phyloP scores from a whole-genome alignment of 2,888 invertebrate species.

The Trichopoda pennipes region DNA sequence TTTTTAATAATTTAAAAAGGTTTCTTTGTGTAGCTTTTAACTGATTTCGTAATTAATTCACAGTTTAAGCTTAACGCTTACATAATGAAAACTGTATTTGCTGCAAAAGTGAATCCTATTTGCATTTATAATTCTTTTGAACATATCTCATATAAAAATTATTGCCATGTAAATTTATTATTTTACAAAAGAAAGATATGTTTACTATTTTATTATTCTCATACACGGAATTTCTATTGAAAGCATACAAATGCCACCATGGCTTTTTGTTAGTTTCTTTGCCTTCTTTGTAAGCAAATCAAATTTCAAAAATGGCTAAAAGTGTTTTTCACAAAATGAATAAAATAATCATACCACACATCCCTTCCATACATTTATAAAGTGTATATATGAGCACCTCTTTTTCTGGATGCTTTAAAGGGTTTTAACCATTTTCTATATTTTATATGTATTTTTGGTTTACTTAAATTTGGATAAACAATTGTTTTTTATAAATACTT shows the following conservation, averaged over 20 bases:
- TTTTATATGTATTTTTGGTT: background rate
- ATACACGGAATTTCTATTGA: slow-evolving; percentile 17
- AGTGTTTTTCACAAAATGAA: slow-evolving; percentile 14
- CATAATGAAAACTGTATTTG: too few species aligned
- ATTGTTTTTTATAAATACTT: slow-evolving; percentile 43
- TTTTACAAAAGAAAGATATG: slow-evolving; percentile 29
- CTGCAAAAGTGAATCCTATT: background rate
- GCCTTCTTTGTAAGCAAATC: too few species aligned
- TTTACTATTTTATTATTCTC: slow-evolving; percentile 2
- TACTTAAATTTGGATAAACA: slow-evolving; percentile 6
- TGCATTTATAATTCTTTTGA: slow-evolving; percentile 25
- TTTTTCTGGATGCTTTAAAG: background rate
- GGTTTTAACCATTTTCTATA: slow-evolving; percentile 15
- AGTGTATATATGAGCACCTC: slow-evolving; percentile 21
- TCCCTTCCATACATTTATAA: too few species aligned
- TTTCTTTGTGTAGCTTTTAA: background rate
- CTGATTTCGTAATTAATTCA: too few species aligned
- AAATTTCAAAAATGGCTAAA: slow-evolving; percentile 19
- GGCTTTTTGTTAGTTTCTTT: background rate
- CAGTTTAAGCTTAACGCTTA: too few species aligned
- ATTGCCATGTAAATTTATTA: slow-evolving; percentile 53
- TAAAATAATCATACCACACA: slow-evolving; percentile 2
- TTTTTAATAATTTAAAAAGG: background rate
- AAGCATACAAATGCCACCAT: slow-evolving; percentile 15
- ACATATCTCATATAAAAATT: slow-evolving; percentile 37